phyloP scores from a whole-genome alignment of 2,113 vertebrate genomes.

The Phocoena phocoena region DNA sequence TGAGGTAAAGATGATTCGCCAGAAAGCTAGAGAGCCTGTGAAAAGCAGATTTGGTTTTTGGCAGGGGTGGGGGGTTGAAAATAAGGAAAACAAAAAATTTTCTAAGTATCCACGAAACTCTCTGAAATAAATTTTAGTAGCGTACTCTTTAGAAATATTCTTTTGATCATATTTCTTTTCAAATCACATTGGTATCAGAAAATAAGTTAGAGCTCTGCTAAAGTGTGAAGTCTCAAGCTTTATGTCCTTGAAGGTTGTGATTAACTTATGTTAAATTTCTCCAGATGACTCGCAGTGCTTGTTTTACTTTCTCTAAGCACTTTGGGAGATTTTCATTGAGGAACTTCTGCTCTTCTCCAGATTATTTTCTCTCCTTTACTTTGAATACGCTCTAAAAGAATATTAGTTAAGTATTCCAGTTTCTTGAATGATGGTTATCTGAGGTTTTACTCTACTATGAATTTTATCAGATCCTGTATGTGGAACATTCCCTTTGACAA shows the following conservation, averaged over 20 bases:
- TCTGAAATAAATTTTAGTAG: neutral
- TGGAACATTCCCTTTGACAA: neutral
- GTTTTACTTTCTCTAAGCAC: neutral
- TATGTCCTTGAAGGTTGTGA: neutral
- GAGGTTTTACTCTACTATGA: constrained; percentile 1
- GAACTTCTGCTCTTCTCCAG: neutral
- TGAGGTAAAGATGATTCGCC: neutral
- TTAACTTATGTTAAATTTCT: neutral
- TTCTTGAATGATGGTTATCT: neutral
- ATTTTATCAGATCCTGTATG: neutral
- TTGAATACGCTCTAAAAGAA: neutral
- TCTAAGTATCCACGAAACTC: neutral
- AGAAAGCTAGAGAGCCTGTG: neutral
- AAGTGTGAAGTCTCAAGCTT: constrained; percentile 1
- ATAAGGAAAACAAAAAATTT: constrained; percentile 1
- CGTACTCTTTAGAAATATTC: neutral
- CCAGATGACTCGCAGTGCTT: neutral
- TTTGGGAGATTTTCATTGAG: neutral
- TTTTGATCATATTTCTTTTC: neutral
- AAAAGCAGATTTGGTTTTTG: neutral
- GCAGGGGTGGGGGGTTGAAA: neutral
- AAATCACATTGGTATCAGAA: neutral
- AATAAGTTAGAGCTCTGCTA: neutral
- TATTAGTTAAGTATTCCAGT: neutral
- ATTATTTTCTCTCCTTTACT: neutral